Percentiles rank a stretch among this genome's conserved stretches.
These are phyloP conservation scores for Menidia menidia DNA, from an alignment of 2,797 vertebrate genomes.

Conservation along the genomic window DNA sequence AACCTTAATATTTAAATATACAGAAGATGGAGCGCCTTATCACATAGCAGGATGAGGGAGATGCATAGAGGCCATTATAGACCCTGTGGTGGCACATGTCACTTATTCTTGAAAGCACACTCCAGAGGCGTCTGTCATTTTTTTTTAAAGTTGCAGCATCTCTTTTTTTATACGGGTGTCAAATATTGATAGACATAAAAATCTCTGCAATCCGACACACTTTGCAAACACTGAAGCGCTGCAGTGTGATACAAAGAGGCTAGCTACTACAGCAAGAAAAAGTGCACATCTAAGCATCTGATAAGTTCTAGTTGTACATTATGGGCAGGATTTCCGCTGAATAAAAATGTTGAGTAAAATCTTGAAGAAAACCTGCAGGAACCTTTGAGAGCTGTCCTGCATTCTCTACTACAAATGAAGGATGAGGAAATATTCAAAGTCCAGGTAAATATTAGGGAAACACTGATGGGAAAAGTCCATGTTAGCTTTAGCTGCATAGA, in stretches of 20 bases:
- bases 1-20: slow-evolving; percentile 44
- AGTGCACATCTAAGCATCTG: too few species aligned
- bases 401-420: neutral
- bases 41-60: neutral
- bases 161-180: neutral
- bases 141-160: neutral
- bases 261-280: neutral
- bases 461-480: neutral
- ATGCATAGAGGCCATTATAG: slow-evolving; percentile 10
- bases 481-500: neutral
- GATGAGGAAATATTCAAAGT: neutral
- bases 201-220: slow-evolving; percentile 1
- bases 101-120: slow-evolving; percentile 1
- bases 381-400: neutral
- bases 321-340: neutral
- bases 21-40: slow-evolving; percentile 18
- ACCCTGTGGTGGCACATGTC: neutral
- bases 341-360: neutral
- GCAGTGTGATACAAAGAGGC: slow-evolving; percentile 8
- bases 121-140: slow-evolving; percentile 2
- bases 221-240: neutral
- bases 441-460: neutral
- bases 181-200: slow-evolving; percentile 5
- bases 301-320: neutral
- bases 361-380: too few species aligned